Evolutionary conservation across 2,888 invertebrate genomes (phyloP).

Genomic region (Gastrophysa polygoni): DNA sequence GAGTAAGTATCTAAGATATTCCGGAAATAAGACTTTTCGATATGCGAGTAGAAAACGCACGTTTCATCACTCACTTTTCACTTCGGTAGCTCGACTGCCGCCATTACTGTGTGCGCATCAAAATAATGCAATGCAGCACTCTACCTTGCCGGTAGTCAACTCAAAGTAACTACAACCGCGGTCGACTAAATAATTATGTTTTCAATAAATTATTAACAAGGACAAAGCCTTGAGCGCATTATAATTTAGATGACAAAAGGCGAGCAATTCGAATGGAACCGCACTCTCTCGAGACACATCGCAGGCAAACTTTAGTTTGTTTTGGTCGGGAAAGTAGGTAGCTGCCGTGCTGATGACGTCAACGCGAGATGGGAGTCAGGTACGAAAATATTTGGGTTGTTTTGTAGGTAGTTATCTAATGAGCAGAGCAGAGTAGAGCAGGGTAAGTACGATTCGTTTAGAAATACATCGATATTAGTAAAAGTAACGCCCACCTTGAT

Average conservation of each 20-base stretch:
- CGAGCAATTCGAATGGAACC: neutral
- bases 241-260: no score
- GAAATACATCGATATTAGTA: no score
- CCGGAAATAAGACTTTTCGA: no score
- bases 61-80: no score
- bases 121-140: slow-evolving; percentile 45
- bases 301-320: neutral
- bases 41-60: no score
- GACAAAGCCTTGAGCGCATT: neutral
- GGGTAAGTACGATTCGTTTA: neutral
- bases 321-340: neutral
- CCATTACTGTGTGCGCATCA: slow-evolving; percentile 49
- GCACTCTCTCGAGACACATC: neutral
- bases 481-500: slow-evolving; percentile 54
- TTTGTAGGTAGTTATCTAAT: neutral
- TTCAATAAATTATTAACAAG: neutral
- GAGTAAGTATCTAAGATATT: no score
- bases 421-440: no score
- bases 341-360: neutral
- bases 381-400: neutral
- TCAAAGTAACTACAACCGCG: slow-evolving; percentile 3
- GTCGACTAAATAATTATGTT: no score
- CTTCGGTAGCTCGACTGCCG: slow-evolving; percentile 39
- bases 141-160: slow-evolving; percentile 48
- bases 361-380: neutral